phyloP scores from a whole-genome alignment of 2,113 vertebrate genomes.

The Oryzias celebensis region DNA sequence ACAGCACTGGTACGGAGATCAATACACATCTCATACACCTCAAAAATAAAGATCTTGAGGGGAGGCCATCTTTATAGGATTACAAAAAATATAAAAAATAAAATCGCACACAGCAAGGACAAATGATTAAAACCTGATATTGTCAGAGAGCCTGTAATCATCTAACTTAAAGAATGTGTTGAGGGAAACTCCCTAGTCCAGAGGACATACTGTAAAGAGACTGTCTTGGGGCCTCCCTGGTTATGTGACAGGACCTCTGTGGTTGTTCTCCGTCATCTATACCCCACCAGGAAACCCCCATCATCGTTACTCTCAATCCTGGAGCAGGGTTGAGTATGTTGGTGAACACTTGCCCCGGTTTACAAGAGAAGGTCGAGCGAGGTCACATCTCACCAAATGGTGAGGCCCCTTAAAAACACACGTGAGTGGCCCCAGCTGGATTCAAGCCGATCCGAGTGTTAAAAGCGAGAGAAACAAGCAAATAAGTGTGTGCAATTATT shows the following conservation, averaged over 20 bases:
- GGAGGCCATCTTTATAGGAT: background rate
- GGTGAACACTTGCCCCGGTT: conserved; percentile 64
- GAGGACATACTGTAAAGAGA: conserved; percentile 40
- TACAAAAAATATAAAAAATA: background rate
- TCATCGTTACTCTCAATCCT: conserved; percentile 20
- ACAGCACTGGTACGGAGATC: conserved; percentile 28
- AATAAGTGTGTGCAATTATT: conserved; percentile 22
- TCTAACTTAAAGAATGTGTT: too few relatives aligned
- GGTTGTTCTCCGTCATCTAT: conserved; percentile 50
- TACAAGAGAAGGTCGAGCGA: conserved; percentile 69
- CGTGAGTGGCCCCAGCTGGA: conserved; percentile 63
- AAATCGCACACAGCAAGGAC: background rate
- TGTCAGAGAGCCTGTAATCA: background rate
- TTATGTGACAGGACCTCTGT: conserved; percentile 55
- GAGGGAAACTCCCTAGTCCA: conserved; percentile 22
- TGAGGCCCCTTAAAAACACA: conserved; percentile 65
- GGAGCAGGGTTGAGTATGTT: conserved; percentile 38
- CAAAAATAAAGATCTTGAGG: conserved; percentile 28
- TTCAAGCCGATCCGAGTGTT: conserved; percentile 33
- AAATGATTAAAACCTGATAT: background rate
- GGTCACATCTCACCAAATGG: conserved; percentile 73
- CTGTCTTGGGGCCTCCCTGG: conserved; percentile 39
- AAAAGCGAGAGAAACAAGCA: conserved; percentile 47
- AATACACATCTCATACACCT: conserved; percentile 23
- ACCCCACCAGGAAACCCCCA: conserved; percentile 34